Percentiles rank a stretch among this genome's conserved stretches.
Conservation (phyloP, 2,797 vertebrate genomes). For the Clarias laeviceps region DNA sequence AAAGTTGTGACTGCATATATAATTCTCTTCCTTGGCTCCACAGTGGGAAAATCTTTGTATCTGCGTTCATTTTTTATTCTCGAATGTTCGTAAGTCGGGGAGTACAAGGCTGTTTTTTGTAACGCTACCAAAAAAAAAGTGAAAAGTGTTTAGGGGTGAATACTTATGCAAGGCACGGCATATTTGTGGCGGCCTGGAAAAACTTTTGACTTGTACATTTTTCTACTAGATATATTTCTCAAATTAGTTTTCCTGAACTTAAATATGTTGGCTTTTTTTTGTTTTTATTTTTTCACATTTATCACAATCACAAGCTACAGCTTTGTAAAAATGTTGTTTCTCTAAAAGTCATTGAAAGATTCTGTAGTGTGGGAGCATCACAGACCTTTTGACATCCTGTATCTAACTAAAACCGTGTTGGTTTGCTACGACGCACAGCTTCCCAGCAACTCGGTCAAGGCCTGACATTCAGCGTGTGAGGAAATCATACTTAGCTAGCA, state of each 20-base stretch:
- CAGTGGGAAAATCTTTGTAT: neutral
- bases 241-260: neutral
- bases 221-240: neutral
- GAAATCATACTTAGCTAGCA: neutral
- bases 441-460: neutral
- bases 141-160: neutral
- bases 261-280: neutral
- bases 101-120: too few species aligned
- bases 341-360: neutral
- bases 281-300: neutral
- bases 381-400: neutral
- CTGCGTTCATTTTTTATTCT: too few species aligned
- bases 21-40: neutral
- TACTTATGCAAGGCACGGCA: conserved; percentile 8
- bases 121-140: neutral
- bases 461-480: neutral
- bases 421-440: neutral
- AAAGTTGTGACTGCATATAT: neutral
- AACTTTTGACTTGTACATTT: neutral
- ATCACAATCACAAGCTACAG: neutral
- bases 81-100: too few species aligned
- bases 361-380: neutral
- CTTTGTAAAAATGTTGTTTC: neutral
- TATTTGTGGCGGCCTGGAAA: conserved; percentile 9
- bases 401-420: neutral